A percentile compares a stretch with the other conserved stretches of the same genome.
Evolutionary conservation across 2,888 invertebrate genomes (phyloP).

Genomic region (Phengaris alcon): DNA sequence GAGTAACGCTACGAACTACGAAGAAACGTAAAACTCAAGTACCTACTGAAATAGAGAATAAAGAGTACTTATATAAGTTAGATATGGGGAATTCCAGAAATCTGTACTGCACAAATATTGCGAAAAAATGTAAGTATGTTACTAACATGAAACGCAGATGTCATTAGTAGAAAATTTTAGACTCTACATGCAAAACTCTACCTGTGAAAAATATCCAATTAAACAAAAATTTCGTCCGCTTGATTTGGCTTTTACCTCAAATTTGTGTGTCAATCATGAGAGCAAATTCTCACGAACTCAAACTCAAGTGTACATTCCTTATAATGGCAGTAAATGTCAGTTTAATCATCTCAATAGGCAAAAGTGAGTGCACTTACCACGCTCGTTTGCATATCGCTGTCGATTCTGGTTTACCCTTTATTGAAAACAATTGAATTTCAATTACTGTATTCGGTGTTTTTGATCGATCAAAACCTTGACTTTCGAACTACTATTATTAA

Average conservation of each 20-base stretch:
- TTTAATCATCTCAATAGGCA: slow-evolving; percentile 48
- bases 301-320: slow-evolving; percentile 42
- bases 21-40: no score
- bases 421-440: slow-evolving; percentile 24
- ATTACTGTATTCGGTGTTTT: background rate
- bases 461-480: slow-evolving; percentile 18
- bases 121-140: no score
- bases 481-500: background rate
- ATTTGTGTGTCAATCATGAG: slow-evolving; percentile 4
- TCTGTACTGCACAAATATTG: no score
- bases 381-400: slow-evolving; percentile 75
- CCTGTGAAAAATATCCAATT: background rate
- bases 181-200: no score
- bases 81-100: no score
- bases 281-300: slow-evolving; percentile 25
- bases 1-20: no score
- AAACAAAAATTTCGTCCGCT: background rate
- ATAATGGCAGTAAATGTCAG: slow-evolving; percentile 67
- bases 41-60: no score
- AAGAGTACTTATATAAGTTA: no score
- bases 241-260: background rate
- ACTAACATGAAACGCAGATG: no score
- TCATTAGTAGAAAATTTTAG: no score
- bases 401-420: slow-evolving; percentile 32
- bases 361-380: slow-evolving; percentile 57